Base-by-base conservation (phyloP, 2,797 vertebrate species). In the Crocodylus rhombifer region DNA sequence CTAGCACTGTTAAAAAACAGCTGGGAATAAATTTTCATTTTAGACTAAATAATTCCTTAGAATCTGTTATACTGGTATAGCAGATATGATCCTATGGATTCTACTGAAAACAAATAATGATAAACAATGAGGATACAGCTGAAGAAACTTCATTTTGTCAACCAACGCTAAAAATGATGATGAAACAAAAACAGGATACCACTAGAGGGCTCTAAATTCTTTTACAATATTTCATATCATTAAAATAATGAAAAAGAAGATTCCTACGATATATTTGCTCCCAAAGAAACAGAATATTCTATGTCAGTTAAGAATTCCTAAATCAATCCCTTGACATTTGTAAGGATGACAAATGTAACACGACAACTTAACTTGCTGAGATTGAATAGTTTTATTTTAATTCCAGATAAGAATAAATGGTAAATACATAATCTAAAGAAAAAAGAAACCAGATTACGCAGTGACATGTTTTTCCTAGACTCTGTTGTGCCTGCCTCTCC, bases 131-230 rank as follows among this genome's bases (percentile, higher is more conserved):
- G 1, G 5, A 26, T 16, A 73, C 14, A 73, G 23, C 9, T 26
- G 13, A 4, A 81, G 5, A 86, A 14, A 71, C 6, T 71, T 21
- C 33, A n/a, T 4, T 80, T 76, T 16, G 7, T 25, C 81, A 85
- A 88, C 23, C 13, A 80, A 30, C 6, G 12, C 51, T 87, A 75
- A 26, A 86, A 83, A 77, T 64, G 84, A 93, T 67, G 30, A 80
- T 30, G 9, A 42, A 9, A 14, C 4, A 4, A 83, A 91, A 60
- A 13, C 21, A 80, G 33, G 92, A 64, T 14, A 87, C 96, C 95
- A 94, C 97, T 95, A 96, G 95, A 92, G 95, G 95, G 91, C 97
- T 86, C 90, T 95, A 89, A 74, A 87, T 61, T 42, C 86, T 80
- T 92, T 91, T 82, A 69, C 23, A 94, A 90, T 13, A 25, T 3